These are phyloP conservation scores for Luperina testacea DNA, from an alignment of 2,888 invertebrate genomes.

Conservation along the genomic window DNA sequence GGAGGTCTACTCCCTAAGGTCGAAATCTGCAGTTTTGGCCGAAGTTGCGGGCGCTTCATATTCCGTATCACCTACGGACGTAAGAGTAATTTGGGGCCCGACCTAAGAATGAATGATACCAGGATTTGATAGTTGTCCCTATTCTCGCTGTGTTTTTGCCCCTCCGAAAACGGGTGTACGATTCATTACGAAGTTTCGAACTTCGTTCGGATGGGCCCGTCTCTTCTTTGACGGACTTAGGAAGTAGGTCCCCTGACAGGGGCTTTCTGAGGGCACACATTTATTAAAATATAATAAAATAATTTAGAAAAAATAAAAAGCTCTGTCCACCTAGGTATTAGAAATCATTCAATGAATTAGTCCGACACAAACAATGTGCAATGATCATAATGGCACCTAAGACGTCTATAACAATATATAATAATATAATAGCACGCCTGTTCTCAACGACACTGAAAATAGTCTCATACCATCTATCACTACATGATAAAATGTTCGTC, in stretches of 20 bases:
- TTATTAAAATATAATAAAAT: no score
- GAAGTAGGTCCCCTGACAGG: no score
- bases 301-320: no score
- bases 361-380: neutral
- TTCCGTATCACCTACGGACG: neutral
- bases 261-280: no score
- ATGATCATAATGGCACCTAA: neutral
- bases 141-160: no score
- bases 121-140: no score
- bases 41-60: neutral
- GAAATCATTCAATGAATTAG: neutral
- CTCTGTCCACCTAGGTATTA: no score
- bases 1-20: neutral
- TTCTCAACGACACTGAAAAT: conserved; percentile 18
- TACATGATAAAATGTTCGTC: conserved; percentile 40
- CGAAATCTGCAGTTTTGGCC: neutral
- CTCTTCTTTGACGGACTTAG: no score
- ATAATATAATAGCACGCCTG: conserved; percentile 18
- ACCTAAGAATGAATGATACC: no score
- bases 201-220: no score
- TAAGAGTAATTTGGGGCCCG: no score
- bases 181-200: neutral
- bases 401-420: neutral
- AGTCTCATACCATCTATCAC: conserved; percentile 8
- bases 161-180: neutral